These are phyloP conservation scores for Ericerus pela DNA, from an alignment of 1,140 invertebrate genomes.

Conservation along the genomic window DNA sequence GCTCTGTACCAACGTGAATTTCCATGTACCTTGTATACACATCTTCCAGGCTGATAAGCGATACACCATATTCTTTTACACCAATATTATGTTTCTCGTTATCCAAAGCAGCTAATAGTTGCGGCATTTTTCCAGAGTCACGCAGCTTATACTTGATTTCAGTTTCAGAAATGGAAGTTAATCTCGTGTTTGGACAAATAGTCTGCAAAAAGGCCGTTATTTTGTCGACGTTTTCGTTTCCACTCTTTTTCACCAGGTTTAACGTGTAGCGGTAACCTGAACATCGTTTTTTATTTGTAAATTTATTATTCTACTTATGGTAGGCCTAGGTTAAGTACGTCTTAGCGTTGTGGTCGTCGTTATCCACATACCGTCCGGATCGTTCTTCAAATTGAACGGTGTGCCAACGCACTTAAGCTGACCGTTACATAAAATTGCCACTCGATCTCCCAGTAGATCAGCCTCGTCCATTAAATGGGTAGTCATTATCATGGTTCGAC, in stretches of 20 bases:
- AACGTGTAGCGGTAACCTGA: conserved; percentile 18
- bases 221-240: conserved; percentile 14
- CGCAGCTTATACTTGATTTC: conserved; percentile 18
- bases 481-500: conserved; percentile 48
- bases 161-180: conserved; percentile 12
- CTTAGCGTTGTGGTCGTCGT: neutral
- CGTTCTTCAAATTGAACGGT: conserved; percentile 45
- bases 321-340: neutral
- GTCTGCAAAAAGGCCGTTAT: conserved; percentile 14
- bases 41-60: conserved; percentile 19
- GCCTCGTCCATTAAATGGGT: conserved; percentile 45
- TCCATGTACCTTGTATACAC: conserved; percentile 19
- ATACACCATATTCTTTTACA: conserved; percentile 20
- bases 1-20: too few relatives aligned
- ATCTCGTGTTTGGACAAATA: conserved; percentile 13
- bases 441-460: conserved; percentile 48
- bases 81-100: conserved; percentile 12
- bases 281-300: neutral
- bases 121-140: conserved; percentile 14
- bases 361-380: neutral
- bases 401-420: conserved; percentile 44
- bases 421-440: conserved; percentile 50
- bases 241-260: conserved; percentile 15
- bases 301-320: too few relatives aligned
- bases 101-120: conserved; percentile 15